These are phyloP conservation scores for Psilanteris sp. DNA, from an alignment of 1,140 invertebrate species.

Conservation along the genomic window DNA sequence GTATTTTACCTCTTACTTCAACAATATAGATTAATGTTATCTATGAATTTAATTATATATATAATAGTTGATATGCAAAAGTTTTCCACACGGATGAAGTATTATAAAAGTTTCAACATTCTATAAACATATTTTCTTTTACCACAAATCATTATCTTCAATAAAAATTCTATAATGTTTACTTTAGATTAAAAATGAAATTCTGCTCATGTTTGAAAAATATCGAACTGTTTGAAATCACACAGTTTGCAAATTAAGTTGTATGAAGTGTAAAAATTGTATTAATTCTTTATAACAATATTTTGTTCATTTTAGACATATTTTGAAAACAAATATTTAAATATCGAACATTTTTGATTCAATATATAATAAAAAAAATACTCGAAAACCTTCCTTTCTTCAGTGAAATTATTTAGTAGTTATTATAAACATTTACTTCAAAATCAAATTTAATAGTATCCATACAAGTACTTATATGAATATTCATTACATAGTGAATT, in stretches of 20 bases:
- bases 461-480: too few species aligned
- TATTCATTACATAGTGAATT: too few species aligned
- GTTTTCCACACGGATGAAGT: too few species aligned
- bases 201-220: background rate
- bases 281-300: background rate
- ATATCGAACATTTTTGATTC: conserved; percentile 37
- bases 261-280: conserved; percentile 10
- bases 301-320: background rate
- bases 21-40: too few species aligned
- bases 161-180: background rate
- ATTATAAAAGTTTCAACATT: background rate
- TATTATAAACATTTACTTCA: too few species aligned
- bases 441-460: too few species aligned
- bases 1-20: too few species aligned
- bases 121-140: background rate
- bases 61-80: too few species aligned
- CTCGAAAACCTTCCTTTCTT: conserved; percentile 23
- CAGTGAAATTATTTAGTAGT: background rate
- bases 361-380: conserved; percentile 5
- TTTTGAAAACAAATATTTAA: conserved; percentile 8
- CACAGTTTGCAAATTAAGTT: conserved; percentile 11
- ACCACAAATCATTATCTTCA: background rate
- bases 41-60: too few species aligned
- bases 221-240: conserved; percentile 23
- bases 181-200: conserved; percentile 5